Conservation (phyloP, 2,113 vertebrate genomes). For the Proterorhinus semilunaris region DNA sequence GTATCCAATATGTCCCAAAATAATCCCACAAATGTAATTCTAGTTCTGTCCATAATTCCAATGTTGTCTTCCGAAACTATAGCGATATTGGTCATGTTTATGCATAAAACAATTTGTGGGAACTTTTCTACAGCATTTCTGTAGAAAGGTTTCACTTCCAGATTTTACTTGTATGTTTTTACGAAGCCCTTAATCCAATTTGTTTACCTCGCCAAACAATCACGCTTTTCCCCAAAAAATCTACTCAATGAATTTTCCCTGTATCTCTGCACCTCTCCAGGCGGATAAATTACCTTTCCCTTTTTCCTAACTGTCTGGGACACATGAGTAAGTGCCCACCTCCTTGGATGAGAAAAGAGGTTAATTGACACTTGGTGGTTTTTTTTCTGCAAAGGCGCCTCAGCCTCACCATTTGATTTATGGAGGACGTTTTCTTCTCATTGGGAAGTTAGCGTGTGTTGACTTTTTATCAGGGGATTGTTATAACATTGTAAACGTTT, state of each 20-base stretch:
- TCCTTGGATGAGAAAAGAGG: conserved; percentile 33
- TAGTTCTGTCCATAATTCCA: no score
- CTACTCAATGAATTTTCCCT: neutral
- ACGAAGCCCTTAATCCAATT: no score
- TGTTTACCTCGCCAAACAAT: neutral
- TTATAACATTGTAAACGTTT: neutral
- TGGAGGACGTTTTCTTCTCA: conserved; percentile 35
- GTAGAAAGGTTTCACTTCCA: no score
- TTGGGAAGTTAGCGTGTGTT: conserved; percentile 1
- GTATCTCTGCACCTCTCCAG: conserved; percentile 12
- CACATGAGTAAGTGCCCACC: conserved; percentile 29
- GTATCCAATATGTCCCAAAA: no score
- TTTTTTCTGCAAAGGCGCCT: conserved; percentile 36
- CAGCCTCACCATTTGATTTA: conserved; percentile 54
- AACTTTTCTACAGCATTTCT: no score
- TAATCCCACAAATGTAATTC: no score
- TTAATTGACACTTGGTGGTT: conserved; percentile 50
- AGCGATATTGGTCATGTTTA: no score
- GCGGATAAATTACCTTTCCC: conserved; percentile 14
- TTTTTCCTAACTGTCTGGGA: conserved; percentile 31
- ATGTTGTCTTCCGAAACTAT: no score
- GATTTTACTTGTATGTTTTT: no score
- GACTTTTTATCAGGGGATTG: conserved; percentile 37
- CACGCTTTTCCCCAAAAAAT: neutral
- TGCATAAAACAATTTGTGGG: no score